These are phyloP conservation scores for Gallinago paraguaiae DNA, from an alignment of 2,113 vertebrate species.

Conservation along the genomic window DNA sequence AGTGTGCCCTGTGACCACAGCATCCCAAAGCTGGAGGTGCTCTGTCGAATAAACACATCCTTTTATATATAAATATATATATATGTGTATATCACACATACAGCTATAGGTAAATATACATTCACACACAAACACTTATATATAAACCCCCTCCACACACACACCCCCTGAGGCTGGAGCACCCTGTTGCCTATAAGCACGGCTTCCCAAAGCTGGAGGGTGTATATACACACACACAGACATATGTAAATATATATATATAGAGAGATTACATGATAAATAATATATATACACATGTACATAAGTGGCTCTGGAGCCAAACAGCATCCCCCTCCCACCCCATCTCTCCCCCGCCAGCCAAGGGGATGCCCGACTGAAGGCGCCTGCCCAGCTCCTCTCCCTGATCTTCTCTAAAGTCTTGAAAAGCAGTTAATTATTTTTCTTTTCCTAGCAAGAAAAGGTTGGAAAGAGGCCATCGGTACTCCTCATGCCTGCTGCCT, in stretches of 20 bases:
- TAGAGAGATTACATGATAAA: too few species aligned
- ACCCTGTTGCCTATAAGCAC: not conserved
- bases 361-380: not conserved
- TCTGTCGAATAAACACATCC: too few species aligned
- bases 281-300: too few species aligned
- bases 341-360: not conserved
- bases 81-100: not conserved
- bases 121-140: too few species aligned
- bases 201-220: not conserved
- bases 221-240: too few species aligned
- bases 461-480: accelerated
- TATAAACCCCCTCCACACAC: not conserved
- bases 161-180: not conserved
- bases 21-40: not conserved
- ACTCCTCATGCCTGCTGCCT: too few species aligned
- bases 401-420: not conserved
- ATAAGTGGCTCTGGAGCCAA: not conserved
- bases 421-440: not conserved
- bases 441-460: not conserved
- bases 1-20: not conserved
- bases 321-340: accelerated
- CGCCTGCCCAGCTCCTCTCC: not conserved
- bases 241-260: too few species aligned
- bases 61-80: too few species aligned
- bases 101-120: not conserved